These are phyloP conservation scores for Villa cingulata DNA, from an alignment of 2,888 invertebrate species.

Conservation along the genomic window DNA sequence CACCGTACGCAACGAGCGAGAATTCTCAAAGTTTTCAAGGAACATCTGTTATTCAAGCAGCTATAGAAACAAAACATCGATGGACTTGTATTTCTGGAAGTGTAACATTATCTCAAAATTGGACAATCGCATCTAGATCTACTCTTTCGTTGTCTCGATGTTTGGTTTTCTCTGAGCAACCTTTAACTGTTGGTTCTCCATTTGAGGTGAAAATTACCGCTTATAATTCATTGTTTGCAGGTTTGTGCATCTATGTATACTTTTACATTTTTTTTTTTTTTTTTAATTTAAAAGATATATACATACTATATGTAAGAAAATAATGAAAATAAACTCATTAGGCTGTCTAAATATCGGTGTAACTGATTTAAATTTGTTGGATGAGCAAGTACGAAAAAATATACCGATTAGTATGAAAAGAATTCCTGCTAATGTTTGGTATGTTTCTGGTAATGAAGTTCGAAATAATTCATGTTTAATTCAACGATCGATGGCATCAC, in stretches of 20 bases:
- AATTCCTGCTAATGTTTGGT: constrained; percentile 48
- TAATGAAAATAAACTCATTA: constrained; percentile 27
- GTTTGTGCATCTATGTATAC: constrained; percentile 16
- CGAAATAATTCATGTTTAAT: constrained; percentile 50
- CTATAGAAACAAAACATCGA: constrained; percentile 35
- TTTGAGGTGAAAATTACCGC: constrained; percentile 34
- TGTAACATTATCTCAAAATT: constrained; percentile 32
- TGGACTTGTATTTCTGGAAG: constrained; percentile 35
- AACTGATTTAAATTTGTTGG: constrained; percentile 51
- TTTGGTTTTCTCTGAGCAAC: constrained; percentile 34
- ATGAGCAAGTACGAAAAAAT: constrained; percentile 49
- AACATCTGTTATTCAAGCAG: constrained; percentile 42
- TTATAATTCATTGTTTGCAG: constrained; percentile 33
- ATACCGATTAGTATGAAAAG: constrained; percentile 49
- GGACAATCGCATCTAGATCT: constrained; percentile 32
- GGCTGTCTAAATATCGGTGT: constrained; percentile 71
- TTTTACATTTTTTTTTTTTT: neutral
- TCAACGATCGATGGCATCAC: constrained; percentile 47
- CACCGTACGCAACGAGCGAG: constrained; percentile 37
- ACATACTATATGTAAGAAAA: no score
- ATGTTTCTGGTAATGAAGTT: constrained; percentile 46
- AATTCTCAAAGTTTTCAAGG: constrained; percentile 44
- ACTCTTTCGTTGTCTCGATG: constrained; percentile 31
- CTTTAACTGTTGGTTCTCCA: constrained; percentile 30
- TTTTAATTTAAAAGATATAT: no score